Percentiles rank a stretch among this genome's conserved stretches.
Conservation (phyloP, 2,113 vertebrate species). For the Atherinomorus stipes region DNA sequence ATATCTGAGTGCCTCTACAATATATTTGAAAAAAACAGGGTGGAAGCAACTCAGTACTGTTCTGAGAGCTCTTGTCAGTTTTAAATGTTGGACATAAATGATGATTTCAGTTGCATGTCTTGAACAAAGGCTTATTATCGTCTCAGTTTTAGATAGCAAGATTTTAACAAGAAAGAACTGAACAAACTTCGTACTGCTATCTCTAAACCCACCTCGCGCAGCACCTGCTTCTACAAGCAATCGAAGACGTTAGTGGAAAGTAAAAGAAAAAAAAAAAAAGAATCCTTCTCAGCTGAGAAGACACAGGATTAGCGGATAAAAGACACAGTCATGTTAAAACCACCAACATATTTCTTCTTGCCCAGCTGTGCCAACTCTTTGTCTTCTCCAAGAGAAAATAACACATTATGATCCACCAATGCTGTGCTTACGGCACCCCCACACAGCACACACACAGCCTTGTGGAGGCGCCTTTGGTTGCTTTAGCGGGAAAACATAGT, state of each 20-base stretch:
- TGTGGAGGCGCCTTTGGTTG: constrained; percentile 17
- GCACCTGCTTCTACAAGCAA: constrained; percentile 41
- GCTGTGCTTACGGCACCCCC: constrained; percentile 35
- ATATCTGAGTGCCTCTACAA: not conserved
- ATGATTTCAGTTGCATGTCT: constrained; percentile 18
- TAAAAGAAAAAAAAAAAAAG: constrained; percentile 7
- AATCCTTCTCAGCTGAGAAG: constrained; percentile 13
- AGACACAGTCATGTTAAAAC: constrained; percentile 33
- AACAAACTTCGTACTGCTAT: constrained; percentile 27
- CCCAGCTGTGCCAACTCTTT: constrained; percentile 43
- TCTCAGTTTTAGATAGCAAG: constrained; percentile 14
- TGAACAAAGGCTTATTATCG: constrained; percentile 45
- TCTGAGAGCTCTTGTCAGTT: not conserved
- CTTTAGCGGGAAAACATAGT: constrained; percentile 43
- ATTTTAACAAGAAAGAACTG: constrained; percentile 30
- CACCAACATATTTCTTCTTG: constrained; percentile 38
- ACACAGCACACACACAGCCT: constrained; percentile 33
- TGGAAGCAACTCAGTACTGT: not conserved
- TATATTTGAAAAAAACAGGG: not conserved
- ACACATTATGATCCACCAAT: constrained; percentile 25
- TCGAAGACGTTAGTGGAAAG: constrained; percentile 39
- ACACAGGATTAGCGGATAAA: constrained; percentile 43
- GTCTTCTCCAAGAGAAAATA: constrained; percentile 52
- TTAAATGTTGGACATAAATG: constrained; percentile 9
- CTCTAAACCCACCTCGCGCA: constrained; percentile 40